Conservation (phyloP, 2,888 invertebrate genomes). For the Limnephilus rhombicus region DNA sequence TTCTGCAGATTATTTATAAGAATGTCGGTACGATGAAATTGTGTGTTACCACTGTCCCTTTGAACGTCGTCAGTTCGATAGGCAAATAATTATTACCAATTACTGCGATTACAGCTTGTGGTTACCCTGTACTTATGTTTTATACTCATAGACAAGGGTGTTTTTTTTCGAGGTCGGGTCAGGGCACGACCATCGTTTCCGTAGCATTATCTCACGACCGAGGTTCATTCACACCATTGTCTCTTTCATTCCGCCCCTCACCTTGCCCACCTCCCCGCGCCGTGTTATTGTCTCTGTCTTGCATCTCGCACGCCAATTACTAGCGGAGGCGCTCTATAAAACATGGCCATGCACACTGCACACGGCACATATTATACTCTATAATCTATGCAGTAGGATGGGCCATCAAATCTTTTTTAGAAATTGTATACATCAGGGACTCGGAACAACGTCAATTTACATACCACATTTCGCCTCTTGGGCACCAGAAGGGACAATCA, state of each 20-base stretch:
- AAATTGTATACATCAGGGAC: not conserved
- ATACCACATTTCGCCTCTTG: too few relatives aligned
- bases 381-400: not conserved
- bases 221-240: constrained; percentile 47
- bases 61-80: not conserved
- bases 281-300: constrained; percentile 23
- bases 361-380: not conserved
- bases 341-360: constrained; percentile 18
- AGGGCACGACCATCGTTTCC: constrained; percentile 35
- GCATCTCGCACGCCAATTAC: constrained; percentile 47
- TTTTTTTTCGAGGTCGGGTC: constrained; percentile 47
- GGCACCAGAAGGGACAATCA: too few relatives aligned
- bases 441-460: not conserved
- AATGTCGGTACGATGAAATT: not conserved
- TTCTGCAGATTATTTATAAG: too few relatives aligned
- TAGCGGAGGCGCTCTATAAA: constrained; percentile 31
- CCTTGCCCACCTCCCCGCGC: not conserved
- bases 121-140: not conserved
- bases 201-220: constrained; percentile 40
- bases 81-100: constrained; percentile 16
- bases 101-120: constrained; percentile 20
- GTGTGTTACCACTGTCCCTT: not conserved
- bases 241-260: constrained; percentile 21
- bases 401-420: not conserved
- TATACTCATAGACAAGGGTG: constrained; percentile 38